Base-by-base conservation (phyloP, 1,140 invertebrate species). In the Drosophila mojavensis region DNA sequence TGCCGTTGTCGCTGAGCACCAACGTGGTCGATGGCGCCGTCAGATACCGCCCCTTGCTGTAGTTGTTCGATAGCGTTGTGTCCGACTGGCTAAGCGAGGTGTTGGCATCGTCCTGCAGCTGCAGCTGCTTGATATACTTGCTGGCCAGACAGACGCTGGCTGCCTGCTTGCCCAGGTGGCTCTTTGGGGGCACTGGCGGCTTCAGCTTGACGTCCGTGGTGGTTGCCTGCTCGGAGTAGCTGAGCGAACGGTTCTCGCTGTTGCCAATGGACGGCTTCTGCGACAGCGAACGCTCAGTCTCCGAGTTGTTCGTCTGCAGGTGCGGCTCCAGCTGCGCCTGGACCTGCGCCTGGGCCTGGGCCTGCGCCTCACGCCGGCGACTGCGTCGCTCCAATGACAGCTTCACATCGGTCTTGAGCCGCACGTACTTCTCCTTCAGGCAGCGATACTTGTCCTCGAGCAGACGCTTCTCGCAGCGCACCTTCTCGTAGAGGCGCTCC, bases 391-490 rank as follows among this genome's bases (percentile, higher is more conserved):
- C 95, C 17, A 95, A 91, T 0, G 93, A 93, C 17, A 95, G 88
- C 85, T 96, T 95, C 3, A 96, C 95, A 62, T 97, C 96, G 7
- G 94, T 96, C 83, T 97, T 97, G 28, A 97, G 91, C n/a, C 96
- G 93, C 13, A 96, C 93, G 80, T 97, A 96, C 86, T 97, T 97
- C 78, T 97, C 96, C 91, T 97, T 97, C 17, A 97, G 92, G 60
- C 95, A 96, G n/a, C 94, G 93, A 82, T 97, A 97, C 82, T 97
- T 97, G 77, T 97, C 96, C 72, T 95, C 94, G 0, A 97, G 75
- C 15, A 96, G 86, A 3, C 95, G 93, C 75, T 96, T 96, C 81
- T 96, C 95, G 78, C 95, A 95, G 2, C 95, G 93, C 45, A 96
- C 88, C 78, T 96, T 95, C 73, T 96, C 95, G 76, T 93, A 95